Percentiles rank a stretch among this genome's conserved stretches.
Conservation (phyloP, 2,888 invertebrate genomes). For the Drosophila anomelani region DNA sequence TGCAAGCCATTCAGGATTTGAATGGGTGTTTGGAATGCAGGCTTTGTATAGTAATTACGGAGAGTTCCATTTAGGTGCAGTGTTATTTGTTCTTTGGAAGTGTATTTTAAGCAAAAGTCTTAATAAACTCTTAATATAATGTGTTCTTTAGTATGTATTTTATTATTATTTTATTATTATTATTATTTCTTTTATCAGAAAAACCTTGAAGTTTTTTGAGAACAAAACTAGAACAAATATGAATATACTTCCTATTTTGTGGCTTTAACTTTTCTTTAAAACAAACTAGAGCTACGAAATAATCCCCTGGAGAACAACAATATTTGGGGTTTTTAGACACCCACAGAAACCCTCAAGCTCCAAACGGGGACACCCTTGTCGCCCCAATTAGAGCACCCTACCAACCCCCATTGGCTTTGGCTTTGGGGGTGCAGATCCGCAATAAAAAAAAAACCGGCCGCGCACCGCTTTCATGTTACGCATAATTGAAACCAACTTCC, state of each 20-base stretch:
- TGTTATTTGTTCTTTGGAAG: neutral
- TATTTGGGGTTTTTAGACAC: conserved; percentile 2
- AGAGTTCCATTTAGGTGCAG: neutral
- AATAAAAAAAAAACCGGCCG: conserved; percentile 21
- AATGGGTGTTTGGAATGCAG: conserved; percentile 11
- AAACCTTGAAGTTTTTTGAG: neutral
- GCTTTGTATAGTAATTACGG: neutral
- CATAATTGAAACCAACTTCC: conserved; percentile 75
- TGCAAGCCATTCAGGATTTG: conserved; percentile 17
- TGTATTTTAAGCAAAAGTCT: neutral
- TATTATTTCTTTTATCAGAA: neutral
- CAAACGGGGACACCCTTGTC: conserved; percentile 1
- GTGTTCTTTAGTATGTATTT: neutral
- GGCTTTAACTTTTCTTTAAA: neutral
- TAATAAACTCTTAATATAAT: neutral
- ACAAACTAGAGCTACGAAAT: neutral
- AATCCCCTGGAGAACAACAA: neutral
- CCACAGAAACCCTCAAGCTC: conserved; percentile 2
- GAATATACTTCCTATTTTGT: neutral
- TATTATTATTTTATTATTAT: too few relatives aligned
- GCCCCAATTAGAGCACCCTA: conserved; percentile 31
- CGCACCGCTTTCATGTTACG: conserved; percentile 68
- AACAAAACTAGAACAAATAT: neutral
- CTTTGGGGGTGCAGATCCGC: conserved; percentile 19
- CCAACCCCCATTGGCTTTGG: conserved; percentile 40